These are phyloP conservation scores for Copidosoma aretas DNA, from an alignment of 2,888 invertebrate genomes.

Conservation along the genomic window DNA sequence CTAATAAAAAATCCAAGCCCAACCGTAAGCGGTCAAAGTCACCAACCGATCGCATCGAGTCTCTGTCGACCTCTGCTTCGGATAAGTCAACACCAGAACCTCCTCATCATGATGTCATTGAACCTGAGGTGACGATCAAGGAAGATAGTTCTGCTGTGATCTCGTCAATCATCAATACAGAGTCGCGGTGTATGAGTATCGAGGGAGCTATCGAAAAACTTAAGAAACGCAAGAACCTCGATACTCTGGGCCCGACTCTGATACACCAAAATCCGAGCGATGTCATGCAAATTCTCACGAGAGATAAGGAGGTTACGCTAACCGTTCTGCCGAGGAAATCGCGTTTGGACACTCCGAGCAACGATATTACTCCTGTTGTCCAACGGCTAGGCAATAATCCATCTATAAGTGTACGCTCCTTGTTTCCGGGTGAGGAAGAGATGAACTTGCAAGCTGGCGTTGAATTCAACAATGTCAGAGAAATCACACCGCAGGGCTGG, in stretches of 20 bases:
- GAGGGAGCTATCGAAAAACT: constrained; percentile 58
- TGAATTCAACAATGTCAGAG: constrained; percentile 75
- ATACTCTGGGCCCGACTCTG: constrained; percentile 41
- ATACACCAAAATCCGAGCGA: constrained; percentile 45
- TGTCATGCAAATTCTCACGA: constrained; percentile 61
- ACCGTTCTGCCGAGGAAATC: constrained; percentile 65
- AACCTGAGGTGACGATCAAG: constrained; percentile 18
- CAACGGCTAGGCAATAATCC: constrained; percentile 77
- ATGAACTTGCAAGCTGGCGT: constrained; percentile 78
- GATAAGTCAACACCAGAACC: constrained; percentile 45
- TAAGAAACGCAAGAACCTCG: constrained; percentile 58
- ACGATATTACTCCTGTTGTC: constrained; percentile 69
- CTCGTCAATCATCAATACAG: constrained; percentile 7
- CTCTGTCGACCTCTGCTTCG: constrained; percentile 28
- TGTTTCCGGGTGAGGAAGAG: constrained; percentile 85
- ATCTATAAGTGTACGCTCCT: constrained; percentile 80
- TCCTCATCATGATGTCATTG: constrained; percentile 21
- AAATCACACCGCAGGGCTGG: constrained; percentile 84
- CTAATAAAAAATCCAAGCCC: constrained; percentile 42
- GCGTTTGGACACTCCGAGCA: constrained; percentile 61
- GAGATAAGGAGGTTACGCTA: constrained; percentile 70
- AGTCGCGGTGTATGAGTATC: constrained; percentile 50
- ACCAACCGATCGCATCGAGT: constrained; percentile 45
- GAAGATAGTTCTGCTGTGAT: constrained; percentile 16
- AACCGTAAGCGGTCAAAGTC: constrained; percentile 39